These are phyloP conservation scores for Tachysurus vachellii DNA, from an alignment of 2,113 vertebrate genomes.

Conservation along the genomic window DNA sequence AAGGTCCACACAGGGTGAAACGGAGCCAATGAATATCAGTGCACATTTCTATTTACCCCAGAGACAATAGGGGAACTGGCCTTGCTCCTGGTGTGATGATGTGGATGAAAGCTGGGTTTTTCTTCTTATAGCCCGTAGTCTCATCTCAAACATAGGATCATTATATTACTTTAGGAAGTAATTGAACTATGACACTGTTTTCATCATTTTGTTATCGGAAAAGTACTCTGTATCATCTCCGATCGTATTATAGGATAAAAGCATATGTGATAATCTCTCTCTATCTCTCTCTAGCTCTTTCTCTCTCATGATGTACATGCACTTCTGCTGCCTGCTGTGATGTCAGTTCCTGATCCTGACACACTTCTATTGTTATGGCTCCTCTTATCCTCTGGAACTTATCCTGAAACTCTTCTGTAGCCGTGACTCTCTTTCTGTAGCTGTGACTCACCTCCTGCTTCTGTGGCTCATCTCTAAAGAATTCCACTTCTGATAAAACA, in stretches of 20 bases:
- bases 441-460: neutral
- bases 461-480: neutral
- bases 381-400: neutral
- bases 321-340: neutral
- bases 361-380: neutral
- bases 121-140: neutral
- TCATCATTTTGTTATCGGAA: neutral
- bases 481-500: neutral
- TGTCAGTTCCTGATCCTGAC: neutral
- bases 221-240: neutral
- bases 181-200: neutral
- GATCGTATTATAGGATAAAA: neutral
- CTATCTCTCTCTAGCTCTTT: neutral
- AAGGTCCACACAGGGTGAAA: conserved; percentile 18
- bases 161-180: neutral
- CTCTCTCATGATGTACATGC: neutral
- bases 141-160: neutral
- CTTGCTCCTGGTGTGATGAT: conserved; percentile 10
- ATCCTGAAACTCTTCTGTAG: neutral
- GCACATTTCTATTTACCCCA: conserved; percentile 34
- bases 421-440: neutral
- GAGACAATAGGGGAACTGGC: neutral
- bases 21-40: conserved; percentile 26
- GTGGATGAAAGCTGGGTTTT: neutral
- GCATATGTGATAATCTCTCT: neutral